Base-by-base conservation (phyloP, 2,113 vertebrate genomes). In the cattle (Bos taurus) region DNA sequence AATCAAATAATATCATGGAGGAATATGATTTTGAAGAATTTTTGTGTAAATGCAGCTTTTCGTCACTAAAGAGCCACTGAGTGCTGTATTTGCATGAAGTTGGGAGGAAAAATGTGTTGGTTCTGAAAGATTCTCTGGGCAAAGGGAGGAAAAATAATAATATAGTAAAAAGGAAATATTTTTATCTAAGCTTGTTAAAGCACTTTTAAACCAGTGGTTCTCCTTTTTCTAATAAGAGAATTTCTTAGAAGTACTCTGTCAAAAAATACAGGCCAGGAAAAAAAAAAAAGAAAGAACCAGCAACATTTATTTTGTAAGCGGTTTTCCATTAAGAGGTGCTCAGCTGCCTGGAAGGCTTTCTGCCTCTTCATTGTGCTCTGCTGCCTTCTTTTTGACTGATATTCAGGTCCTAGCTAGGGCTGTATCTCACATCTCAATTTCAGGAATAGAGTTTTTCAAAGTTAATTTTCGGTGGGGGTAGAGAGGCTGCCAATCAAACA, bases 181-280 rank as follows among this genome's bases (percentile, higher is more conserved):
- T 92, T 95, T 46, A 84, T 54, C 48, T 33, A 50, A 94, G 17
- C 8, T 91, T 88, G 59, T 90, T 91, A 60, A 91, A 95, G 21
- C 46, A 95, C 40, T 82, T 94, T 81, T 56, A 86, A 78, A 96
- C 36, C 15, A 83, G 13, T 9, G 54, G 28, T 11, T 96, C 64
- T 96, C 30, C 26, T 91, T 64, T 93, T 91, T 77, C 33, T 59
- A 13, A 81, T 90, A 85, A 83, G 74, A 83, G 7, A 48, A 64
- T 67, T 94, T 7, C 23, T 95, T 82, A 91, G 40, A 93, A 91
- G 50, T 87, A 56, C 28, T 43, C 40, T 50, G 50, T 50, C 25
- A 19, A 82, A 82, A 81, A n/a, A 23, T 13, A 15, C 52, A 56
- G 33, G 62, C 82, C 81, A 43, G 71, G 12, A 81, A 67, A 50